A percentile compares a stretch with the other conserved stretches of the same genome.
phyloP scores from a whole-genome alignment of 1,140 invertebrate species.

The Trachymyrmex cornetzi region DNA sequence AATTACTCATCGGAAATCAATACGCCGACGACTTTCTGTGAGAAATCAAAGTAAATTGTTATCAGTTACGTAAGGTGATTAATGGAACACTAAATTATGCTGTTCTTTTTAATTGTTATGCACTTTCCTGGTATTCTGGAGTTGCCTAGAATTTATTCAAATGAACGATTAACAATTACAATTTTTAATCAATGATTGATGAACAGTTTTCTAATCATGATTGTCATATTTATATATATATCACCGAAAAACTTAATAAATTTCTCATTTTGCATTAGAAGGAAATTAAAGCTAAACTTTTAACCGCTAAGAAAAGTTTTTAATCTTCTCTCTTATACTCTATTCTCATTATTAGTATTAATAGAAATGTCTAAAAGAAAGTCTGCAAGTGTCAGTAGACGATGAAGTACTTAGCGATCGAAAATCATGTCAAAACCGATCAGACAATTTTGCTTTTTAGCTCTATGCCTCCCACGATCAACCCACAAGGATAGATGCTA shows the following conservation, averaged over 20 bases:
- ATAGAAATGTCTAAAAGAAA: not conserved
- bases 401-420: not conserved
- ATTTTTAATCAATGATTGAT: not conserved
- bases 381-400: not conserved
- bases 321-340: not conserved
- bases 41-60: not conserved
- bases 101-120: not conserved
- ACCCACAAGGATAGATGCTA: not conserved
- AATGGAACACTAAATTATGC: conserved; percentile 9
- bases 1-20: conserved; percentile 44
- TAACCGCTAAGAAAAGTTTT: not conserved
- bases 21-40: not conserved
- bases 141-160: not conserved
- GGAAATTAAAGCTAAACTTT: not conserved
- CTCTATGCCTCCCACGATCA: not conserved
- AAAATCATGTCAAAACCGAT: conserved; percentile 1
- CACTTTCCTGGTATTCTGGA: not conserved
- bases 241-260: not conserved
- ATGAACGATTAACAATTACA: not conserved
- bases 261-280: not conserved
- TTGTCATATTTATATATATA: not conserved
- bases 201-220: not conserved
- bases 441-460: not conserved
- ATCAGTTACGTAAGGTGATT: not conserved
- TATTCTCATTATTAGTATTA: not conserved